Percentiles rank a stretch among this genome's conserved stretches.
Conservation (phyloP, 92 coral and sea anemone species). For the Phenganax marumi region DNA sequence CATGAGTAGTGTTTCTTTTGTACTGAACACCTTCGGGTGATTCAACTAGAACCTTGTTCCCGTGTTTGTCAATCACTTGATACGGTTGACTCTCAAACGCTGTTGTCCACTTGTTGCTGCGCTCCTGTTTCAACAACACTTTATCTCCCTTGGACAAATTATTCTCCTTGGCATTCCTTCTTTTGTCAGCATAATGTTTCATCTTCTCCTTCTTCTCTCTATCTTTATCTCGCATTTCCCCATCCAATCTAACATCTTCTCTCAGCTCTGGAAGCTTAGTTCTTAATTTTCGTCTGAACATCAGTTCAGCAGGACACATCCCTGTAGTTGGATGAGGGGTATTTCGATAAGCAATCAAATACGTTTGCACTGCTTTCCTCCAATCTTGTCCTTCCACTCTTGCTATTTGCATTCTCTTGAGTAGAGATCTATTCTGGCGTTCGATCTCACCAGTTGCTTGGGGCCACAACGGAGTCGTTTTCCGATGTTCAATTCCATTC, state of each 20-base stretch:
- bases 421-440: constrained; percentile 52
- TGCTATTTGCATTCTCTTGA: constrained; percentile 54
- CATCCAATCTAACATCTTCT: constrained; percentile 9
- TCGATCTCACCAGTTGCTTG: constrained; percentile 59
- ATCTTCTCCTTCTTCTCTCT: constrained; percentile 47
- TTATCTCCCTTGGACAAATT: constrained; percentile 47
- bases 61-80: constrained; percentile 47
- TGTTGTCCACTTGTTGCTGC: constrained; percentile 45
- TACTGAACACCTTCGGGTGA: constrained; percentile 46
- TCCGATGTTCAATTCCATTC: constrained; percentile 52
- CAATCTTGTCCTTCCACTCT: constrained; percentile 40
- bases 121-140: constrained; percentile 48
- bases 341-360: constrained; percentile 54
- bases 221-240: constrained; percentile 44
- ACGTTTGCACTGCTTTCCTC: constrained; percentile 33
- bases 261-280: background rate
- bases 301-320: constrained; percentile 55
- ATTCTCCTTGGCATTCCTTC: constrained; percentile 35
- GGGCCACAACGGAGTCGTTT: constrained; percentile 51
- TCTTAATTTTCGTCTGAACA: constrained; percentile 19
- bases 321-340: constrained; percentile 63
- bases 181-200: constrained; percentile 53
- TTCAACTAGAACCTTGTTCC: constrained; percentile 45
- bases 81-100: constrained; percentile 43
- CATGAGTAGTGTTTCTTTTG: constrained; percentile 46